These are phyloP conservation scores for Helobdella robusta DNA, from an alignment of 2,888 invertebrate genomes.

Conservation along the genomic window DNA sequence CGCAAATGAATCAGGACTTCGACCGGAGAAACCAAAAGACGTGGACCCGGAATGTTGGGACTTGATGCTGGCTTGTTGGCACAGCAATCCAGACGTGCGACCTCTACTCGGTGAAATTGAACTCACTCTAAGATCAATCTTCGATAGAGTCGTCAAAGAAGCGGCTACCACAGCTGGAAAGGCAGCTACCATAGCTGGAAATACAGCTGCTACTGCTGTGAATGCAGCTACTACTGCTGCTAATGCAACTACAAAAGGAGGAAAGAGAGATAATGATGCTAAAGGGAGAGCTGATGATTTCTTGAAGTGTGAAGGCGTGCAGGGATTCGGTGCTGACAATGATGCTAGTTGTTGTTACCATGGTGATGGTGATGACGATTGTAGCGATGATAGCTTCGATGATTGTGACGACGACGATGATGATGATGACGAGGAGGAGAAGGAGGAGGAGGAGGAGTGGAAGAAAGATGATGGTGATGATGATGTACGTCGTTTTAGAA, in stretches of 20 bases:
- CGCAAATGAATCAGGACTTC: conserved; percentile 59
- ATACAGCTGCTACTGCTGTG: not conserved
- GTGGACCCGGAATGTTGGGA: conserved; percentile 73
- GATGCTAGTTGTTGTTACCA: not conserved
- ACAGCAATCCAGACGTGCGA: conserved; percentile 62
- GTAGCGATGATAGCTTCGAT: conserved; percentile 4
- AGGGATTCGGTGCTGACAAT: conserved; percentile 16
- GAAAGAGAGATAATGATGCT: conserved; percentile 8
- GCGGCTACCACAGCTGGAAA: not conserved
- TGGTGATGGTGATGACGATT: conserved; percentile 16
- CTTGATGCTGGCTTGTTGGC: conserved; percentile 76
- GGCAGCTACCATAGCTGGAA: not conserved
- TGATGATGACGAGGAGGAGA: conserved; percentile 10
- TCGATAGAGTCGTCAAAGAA: not conserved
- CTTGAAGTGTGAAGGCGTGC: conserved; percentile 8
- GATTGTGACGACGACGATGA: conserved; percentile 15
- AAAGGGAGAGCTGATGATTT: conserved; percentile 9
- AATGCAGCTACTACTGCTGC: not conserved
- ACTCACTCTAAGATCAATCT: conserved; percentile 17
- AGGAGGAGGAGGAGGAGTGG: too few species aligned
- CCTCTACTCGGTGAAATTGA: conserved; percentile 68
- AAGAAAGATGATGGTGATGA: too few species aligned
- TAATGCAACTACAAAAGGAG: not conserved
- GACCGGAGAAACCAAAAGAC: conserved; percentile 67
- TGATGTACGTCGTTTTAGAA: too few species aligned